These are phyloP conservation scores for Lates japonicus DNA, from an alignment of 2,797 vertebrate species.

Conservation along the genomic window DNA sequence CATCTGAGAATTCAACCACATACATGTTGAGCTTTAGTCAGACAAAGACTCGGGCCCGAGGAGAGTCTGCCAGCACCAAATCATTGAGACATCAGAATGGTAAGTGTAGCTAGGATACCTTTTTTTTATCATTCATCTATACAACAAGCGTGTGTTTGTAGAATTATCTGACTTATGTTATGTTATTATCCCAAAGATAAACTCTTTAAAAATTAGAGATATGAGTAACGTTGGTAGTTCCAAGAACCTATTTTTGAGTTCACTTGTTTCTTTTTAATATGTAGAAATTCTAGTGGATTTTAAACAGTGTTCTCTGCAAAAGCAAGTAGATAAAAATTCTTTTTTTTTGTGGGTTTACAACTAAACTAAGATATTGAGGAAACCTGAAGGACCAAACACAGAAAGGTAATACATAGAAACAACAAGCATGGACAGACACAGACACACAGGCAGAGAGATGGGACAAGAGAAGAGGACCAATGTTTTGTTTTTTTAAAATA, in stretches of 20 bases:
- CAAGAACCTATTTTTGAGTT: neutral
- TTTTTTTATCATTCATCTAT: no score
- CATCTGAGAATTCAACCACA: no score
- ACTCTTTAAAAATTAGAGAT: no score
- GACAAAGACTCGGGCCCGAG: no score
- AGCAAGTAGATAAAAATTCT: neutral
- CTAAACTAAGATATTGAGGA: neutral
- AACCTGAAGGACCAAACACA: neutral
- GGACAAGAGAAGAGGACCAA: constrained; percentile 5
- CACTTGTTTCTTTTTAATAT: neutral
- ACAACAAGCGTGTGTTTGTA: neutral
- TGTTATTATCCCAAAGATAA: neutral
- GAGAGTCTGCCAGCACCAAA: no score
- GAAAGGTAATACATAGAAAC: neutral
- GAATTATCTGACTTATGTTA: neutral
- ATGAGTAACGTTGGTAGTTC: neutral
- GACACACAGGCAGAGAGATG: neutral
- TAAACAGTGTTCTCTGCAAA: constrained; percentile 14
- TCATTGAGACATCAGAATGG: no score
- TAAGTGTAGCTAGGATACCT: no score
- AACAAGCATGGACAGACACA: neutral
- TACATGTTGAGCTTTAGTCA: no score
- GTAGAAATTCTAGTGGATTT: constrained; percentile 1
- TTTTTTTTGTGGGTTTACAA: neutral
- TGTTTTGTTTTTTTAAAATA: no score